These are phyloP conservation scores for Drosophila varians DNA, from an alignment of 1,140 invertebrate species.

Conservation along the genomic window DNA sequence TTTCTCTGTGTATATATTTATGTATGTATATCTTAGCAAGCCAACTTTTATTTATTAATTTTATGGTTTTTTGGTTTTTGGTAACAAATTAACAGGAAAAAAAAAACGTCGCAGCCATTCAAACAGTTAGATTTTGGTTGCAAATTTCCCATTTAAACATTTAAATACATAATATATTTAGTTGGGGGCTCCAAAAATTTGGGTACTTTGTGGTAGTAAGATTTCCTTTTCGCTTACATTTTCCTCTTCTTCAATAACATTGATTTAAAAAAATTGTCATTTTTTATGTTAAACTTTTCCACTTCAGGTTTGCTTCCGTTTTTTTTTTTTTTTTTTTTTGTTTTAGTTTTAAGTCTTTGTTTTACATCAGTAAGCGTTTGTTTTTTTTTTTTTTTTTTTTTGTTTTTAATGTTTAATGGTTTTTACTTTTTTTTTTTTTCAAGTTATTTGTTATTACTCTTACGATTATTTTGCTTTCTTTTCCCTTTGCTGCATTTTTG, in stretches of 20 bases:
- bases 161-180: conserved; percentile 48
- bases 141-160: conserved; percentile 47
- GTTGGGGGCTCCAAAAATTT: background rate
- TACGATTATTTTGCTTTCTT: conserved; percentile 4
- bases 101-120: conserved; percentile 32
- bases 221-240: conserved; percentile 14
- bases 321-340: conserved; percentile 9
- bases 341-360: conserved; percentile 71
- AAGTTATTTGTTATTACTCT: background rate
- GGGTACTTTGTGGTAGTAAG: background rate
- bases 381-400: conserved; percentile 49
- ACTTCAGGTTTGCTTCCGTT: conserved; percentile 7
- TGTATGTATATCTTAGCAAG: conserved; percentile 6
- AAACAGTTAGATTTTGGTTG: conserved; percentile 56
- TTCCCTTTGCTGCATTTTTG: conserved; percentile 10
- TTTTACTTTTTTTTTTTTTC: conserved; percentile 8
- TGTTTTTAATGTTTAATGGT: conserved; percentile 9
- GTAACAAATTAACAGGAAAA: conserved; percentile 23
- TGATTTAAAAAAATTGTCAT: conserved; percentile 38
- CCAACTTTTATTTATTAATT: conserved; percentile 15
- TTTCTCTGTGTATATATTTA: background rate
- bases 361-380: conserved; percentile 79
- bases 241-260: conserved; percentile 26
- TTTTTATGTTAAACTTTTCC: conserved; percentile 17
- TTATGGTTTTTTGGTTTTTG: background rate